Base-by-base conservation (phyloP, 2,888 invertebrate genomes). In the Hermodice carunculata region DNA sequence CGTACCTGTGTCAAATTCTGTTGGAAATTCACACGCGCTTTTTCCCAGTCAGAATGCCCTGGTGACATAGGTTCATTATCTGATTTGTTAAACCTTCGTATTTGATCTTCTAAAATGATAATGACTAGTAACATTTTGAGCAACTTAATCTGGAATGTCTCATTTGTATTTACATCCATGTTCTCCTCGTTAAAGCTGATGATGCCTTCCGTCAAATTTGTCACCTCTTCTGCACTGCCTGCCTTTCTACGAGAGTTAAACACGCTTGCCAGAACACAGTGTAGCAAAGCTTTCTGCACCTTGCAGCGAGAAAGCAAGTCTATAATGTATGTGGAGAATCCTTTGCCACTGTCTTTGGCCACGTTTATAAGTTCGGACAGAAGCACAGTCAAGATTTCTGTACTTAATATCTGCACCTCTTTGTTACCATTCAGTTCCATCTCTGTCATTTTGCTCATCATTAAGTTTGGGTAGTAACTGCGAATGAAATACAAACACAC, bases 251-350 rank as follows among this genome's bases (percentile, higher is more conserved):
- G 73, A 14, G 69, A 61, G 63, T 89, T 89, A 77, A 91, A 88
- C 1, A 94, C 92, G 22, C 92, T 92, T 2, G 94, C 92, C 54
- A 94, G 89, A 24, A 94, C 87, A 80, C 93, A 93, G 82, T 94
- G 94, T 53, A 95, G 88, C 51, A 93, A 89, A 28, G 93, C 91
- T 82, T 94, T 94, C 85, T 95, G 94, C 52, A 95, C 88, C 85
- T 94, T 94, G 78, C 93, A 93, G 69, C 92, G 90, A 4, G 73
- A 70, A 78, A 94, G 86, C 74, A 87, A 86, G 84, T 93, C 93
- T 17, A 90, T 90, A 68, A 93, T 91, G 81, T 92, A 94, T 76
- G 90, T 91, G 14, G 92, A 91, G 79, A 94, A 90, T 1, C 92
- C 91, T 79, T 91, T 91, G 0, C 92, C 92, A 83, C 92, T 92